A percentile compares a stretch with the other conserved stretches of the same genome.
Evolutionary conservation across 2,113 vertebrate genomes (phyloP).

Genomic region (Chloropsis cyanopogon): DNA sequence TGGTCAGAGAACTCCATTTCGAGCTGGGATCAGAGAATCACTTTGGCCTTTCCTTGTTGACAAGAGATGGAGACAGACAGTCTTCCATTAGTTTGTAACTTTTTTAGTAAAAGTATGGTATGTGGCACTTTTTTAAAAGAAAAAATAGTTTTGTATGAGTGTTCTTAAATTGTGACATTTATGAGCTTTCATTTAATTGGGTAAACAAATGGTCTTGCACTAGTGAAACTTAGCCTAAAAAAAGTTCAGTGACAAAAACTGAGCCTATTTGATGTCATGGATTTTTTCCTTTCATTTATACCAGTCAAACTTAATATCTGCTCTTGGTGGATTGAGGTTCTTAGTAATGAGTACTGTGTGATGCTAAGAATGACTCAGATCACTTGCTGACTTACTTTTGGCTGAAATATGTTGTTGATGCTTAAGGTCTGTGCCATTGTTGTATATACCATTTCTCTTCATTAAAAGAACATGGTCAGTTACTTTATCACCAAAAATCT

Average conservation of each 20-base stretch:
- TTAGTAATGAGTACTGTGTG: conserved; percentile 2
- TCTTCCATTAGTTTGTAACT: conserved; percentile 83
- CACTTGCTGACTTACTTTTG: conserved; percentile 39
- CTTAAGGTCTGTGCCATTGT: conserved; percentile 27
- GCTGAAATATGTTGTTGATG: conserved; percentile 41
- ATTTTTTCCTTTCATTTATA: conserved; percentile 37
- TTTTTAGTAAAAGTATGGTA: conserved; percentile 65
- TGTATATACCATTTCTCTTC: conserved; percentile 38
- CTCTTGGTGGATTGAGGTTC: conserved; percentile 39
- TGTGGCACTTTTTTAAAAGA: conserved; percentile 78
- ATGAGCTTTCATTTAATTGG: conserved; percentile 67
- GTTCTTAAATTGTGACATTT: conserved; percentile 69
- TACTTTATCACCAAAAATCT: background rate
- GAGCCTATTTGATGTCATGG: conserved; percentile 36
- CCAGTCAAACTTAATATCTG: background rate
- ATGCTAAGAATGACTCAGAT: conserved; percentile 30
- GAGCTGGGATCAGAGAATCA: conserved; percentile 82
- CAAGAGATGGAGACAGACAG: conserved; percentile 94
- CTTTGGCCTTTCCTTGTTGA: conserved; percentile 95
- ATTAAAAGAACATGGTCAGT: conserved; percentile 2
- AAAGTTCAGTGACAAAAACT: conserved; percentile 17
- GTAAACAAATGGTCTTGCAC: conserved; percentile 75
- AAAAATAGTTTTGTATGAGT: conserved; percentile 80
- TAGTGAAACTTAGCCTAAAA: conserved; percentile 60
- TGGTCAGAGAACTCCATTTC: conserved; percentile 83